Percentiles rank a stretch among this genome's conserved stretches.
Evolutionary conservation across 1,140 invertebrate species (phyloP).

Genomic region (Solen grandis): DNA sequence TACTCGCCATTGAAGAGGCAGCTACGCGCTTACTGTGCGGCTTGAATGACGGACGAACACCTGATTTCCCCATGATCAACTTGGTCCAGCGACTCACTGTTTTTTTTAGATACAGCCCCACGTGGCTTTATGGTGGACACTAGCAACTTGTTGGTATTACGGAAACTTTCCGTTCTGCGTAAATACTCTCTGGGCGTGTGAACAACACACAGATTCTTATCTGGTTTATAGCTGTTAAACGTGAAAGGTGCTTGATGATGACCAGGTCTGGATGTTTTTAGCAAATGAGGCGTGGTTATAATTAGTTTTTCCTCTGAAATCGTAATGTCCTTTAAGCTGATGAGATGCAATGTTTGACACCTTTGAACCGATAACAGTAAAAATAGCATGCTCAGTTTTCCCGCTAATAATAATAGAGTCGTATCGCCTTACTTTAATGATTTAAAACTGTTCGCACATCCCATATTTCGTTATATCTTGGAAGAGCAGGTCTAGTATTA

Average conservation of each 20-base stretch:
- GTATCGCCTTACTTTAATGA: neutral
- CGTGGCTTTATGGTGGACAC: neutral
- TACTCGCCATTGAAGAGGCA: neutral
- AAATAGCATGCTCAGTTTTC: constrained; percentile 6
- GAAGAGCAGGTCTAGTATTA: neutral
- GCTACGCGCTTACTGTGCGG: neutral
- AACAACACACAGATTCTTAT: neutral
- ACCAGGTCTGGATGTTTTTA: neutral
- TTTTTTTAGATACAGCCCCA: neutral
- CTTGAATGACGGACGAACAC: neutral
- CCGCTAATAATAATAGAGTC: neutral
- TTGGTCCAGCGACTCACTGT: constrained; percentile 23
- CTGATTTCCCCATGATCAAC: neutral
- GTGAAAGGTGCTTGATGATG: neutral
- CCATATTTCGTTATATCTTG: too few species aligned
- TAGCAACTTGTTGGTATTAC: neutral
- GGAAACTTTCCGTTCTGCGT: neutral
- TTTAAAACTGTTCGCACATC: too few species aligned
- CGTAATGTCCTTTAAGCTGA: neutral
- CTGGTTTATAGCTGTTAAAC: neutral
- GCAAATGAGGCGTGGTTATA: neutral
- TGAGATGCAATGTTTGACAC: neutral
- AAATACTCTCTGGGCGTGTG: neutral
- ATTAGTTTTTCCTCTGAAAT: neutral
- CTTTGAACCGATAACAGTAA: neutral